A percentile compares a stretch with the other conserved stretches of the same genome.
Evolutionary conservation across 1,140 invertebrate species (phyloP).

Genomic region (Prorops nasuta): DNA sequence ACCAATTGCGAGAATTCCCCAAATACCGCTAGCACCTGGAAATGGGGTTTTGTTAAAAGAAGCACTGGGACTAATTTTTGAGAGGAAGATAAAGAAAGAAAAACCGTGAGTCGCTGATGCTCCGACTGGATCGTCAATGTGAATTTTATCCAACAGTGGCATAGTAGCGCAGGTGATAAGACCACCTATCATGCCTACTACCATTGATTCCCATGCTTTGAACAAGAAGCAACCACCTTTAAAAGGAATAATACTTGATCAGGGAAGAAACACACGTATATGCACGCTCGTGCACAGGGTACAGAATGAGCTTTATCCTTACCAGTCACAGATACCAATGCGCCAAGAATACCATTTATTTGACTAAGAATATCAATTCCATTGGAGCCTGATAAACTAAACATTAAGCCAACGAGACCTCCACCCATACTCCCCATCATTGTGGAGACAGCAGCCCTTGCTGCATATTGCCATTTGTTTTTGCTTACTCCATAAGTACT

Average conservation of each 20-base stretch:
- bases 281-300: too few relatives aligned
- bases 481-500: slow-evolving; percentile 76
- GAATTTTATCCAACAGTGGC: slow-evolving; percentile 72
- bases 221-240: slow-evolving; percentile 85
- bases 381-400: slow-evolving; percentile 68
- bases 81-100: too few relatives aligned
- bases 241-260: too few relatives aligned
- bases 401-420: slow-evolving; percentile 71
- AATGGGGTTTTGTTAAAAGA: too few relatives aligned
- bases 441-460: slow-evolving; percentile 84
- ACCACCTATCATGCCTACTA: slow-evolving; percentile 80
- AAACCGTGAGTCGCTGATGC: slow-evolving; percentile 83
- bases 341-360: slow-evolving; percentile 86
- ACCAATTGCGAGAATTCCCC: slow-evolving; percentile 84
- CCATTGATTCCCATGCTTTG: slow-evolving; percentile 78
- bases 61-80: too few relatives aligned
- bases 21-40: slow-evolving; percentile 56
- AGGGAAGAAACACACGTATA: too few relatives aligned
- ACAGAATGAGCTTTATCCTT: too few relatives aligned
- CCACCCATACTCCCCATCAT: slow-evolving; percentile 88
- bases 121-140: slow-evolving; percentile 89
- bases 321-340: slow-evolving; percentile 86
- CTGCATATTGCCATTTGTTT: slow-evolving; percentile 83
- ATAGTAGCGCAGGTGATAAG: slow-evolving; percentile 68
- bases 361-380: slow-evolving; percentile 81